Conservation (phyloP, 2,113 vertebrate genomes). For the Sialia sialis region DNA sequence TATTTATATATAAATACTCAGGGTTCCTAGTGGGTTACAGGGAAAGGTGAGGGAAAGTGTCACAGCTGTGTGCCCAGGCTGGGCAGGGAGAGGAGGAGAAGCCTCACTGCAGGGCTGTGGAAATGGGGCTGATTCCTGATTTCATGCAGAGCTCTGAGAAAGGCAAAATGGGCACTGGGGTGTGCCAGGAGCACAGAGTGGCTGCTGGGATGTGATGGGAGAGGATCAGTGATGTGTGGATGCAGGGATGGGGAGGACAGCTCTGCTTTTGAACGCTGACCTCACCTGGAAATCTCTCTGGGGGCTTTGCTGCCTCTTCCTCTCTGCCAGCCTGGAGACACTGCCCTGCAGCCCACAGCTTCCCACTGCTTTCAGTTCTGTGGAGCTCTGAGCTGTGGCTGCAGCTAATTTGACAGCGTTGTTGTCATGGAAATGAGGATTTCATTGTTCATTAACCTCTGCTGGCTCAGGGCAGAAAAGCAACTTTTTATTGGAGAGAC, state of each 20-base stretch:
- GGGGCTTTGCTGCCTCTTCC: neutral
- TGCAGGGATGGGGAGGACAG: neutral
- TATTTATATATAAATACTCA: neutral
- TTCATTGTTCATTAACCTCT: neutral
- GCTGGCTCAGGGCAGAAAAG: neutral
- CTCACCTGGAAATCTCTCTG: neutral
- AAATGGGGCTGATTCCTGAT: neutral
- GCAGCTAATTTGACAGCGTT: neutral
- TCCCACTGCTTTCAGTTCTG: neutral
- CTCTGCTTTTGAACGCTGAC: neutral
- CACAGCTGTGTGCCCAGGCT: neutral
- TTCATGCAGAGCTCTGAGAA: neutral
- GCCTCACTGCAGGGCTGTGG: neutral
- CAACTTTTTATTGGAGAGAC: neutral
- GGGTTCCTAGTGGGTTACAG: neutral
- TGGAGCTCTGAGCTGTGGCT: neutral
- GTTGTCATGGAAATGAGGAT: neutral
- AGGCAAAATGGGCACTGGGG: neutral
- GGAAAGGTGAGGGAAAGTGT: neutral
- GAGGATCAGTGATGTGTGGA: neutral
- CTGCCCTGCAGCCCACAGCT: neutral
- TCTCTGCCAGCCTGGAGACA: neutral
- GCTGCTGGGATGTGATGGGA: neutral
- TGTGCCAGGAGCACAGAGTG: neutral
- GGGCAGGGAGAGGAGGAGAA: neutral